Percentiles rank a stretch among this genome's conserved stretches.
Evolutionary conservation across 2,797 vertebrate species (phyloP).

Genomic region (Neoniphon sammara): DNA sequence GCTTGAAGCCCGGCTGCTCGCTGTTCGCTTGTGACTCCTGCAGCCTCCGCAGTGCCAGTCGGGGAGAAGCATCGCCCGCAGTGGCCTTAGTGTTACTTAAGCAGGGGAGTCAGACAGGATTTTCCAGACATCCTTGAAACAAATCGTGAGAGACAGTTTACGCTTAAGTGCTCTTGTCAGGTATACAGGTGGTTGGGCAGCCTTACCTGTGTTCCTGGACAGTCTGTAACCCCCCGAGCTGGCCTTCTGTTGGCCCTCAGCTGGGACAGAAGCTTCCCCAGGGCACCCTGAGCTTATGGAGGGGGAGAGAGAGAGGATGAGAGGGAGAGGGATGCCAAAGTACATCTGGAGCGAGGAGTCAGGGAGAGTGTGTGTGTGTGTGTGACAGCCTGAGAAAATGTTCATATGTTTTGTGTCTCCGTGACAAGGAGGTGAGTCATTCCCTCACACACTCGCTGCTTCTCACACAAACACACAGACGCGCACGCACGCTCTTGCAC

Average conservation of each 20-base stretch:
- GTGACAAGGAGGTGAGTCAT: constrained; percentile 65
- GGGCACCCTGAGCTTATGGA: constrained; percentile 44
- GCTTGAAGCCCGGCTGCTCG: neutral
- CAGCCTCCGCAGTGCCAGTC: constrained; percentile 23
- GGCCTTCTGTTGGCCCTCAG: constrained; percentile 37
- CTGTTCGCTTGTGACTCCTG: constrained; percentile 11
- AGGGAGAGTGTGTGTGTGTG: constrained; percentile 27
- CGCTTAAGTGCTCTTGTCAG: constrained; percentile 54
- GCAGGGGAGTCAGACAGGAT: constrained; percentile 48
- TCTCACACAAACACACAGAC: constrained; percentile 6
- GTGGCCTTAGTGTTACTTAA: constrained; percentile 50
- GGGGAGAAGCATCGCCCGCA: neutral
- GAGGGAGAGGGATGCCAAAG: constrained; percentile 4
- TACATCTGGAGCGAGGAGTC: constrained; percentile 44
- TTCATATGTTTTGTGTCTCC: constrained; percentile 65
- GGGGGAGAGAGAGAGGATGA: constrained; percentile 3
- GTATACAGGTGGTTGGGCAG: constrained; percentile 58
- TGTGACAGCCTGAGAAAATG: constrained; percentile 58
- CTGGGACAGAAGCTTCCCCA: constrained; percentile 51
- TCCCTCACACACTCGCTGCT: constrained; percentile 28
- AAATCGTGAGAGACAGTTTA: constrained; percentile 55
- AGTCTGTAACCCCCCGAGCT: constrained; percentile 36
- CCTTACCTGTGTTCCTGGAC: constrained; percentile 25
- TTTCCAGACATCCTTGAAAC: constrained; percentile 64
- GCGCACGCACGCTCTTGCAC: neutral